phyloP scores from a whole-genome alignment of 2,888 invertebrate genomes.

The Cancer borealis region DNA sequence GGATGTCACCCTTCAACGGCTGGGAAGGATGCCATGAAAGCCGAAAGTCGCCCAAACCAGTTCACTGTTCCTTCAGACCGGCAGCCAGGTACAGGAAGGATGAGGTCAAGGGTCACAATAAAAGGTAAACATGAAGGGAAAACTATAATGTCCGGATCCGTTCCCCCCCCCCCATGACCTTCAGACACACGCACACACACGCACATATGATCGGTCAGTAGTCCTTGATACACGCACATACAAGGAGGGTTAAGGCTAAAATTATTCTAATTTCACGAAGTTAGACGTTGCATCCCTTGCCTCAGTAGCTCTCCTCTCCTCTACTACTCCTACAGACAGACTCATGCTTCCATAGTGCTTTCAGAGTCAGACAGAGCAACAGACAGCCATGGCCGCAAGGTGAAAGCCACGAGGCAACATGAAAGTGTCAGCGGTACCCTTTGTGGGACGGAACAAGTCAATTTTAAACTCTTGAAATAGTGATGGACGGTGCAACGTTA shows the following conservation, averaged over 20 bases:
- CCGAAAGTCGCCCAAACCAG: no score
- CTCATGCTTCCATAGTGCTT: not conserved
- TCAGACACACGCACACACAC: conserved; percentile 18
- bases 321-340: no score
- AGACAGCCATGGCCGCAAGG: not conserved
- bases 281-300: not conserved
- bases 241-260: not conserved
- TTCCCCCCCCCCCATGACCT: no score
- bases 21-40: no score
- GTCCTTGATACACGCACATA: not conserved
- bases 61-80: no score
- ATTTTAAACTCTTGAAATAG: not conserved
- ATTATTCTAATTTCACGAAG: not conserved
- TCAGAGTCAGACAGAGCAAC: not conserved
- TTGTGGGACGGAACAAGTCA: not conserved
- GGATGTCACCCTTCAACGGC: not conserved
- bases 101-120: no score
- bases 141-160: no score
- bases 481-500: not conserved
- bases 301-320: no score
- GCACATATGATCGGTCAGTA: not conserved
- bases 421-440: not conserved
- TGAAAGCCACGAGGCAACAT: conserved; percentile 15
- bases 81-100: no score
- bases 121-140: not conserved